Conservation (phyloP, 2,797 vertebrate genomes). For the Anas georgica region DNA sequence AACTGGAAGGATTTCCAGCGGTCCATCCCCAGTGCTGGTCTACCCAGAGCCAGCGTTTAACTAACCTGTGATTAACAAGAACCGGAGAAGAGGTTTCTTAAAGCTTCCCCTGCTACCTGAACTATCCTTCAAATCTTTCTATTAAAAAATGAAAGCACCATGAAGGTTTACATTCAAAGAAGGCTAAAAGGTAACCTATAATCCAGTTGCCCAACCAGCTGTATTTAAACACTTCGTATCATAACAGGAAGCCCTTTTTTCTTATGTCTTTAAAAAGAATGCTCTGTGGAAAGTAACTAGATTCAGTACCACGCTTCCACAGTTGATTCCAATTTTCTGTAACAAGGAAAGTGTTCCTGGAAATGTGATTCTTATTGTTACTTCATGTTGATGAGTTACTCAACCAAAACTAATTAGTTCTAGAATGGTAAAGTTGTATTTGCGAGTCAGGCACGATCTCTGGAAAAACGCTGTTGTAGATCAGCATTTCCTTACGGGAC, state of each 20-base stretch:
- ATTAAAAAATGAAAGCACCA: background rate
- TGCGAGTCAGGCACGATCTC: background rate
- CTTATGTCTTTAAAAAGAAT: slow-evolving; percentile 9
- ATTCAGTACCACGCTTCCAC: slow-evolving; percentile 44
- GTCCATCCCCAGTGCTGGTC: background rate
- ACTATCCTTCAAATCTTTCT: background rate
- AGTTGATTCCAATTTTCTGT: slow-evolving; percentile 43
- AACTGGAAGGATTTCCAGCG: background rate
- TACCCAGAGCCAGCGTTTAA: background rate
- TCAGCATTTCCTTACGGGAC: background rate
- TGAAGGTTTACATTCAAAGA: background rate
- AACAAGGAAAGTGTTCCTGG: slow-evolving; percentile 57
- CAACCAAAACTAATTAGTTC: slow-evolving; percentile 59
- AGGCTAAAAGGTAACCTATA: background rate
- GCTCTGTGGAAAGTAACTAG: background rate
- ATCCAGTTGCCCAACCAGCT: background rate
- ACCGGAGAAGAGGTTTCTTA: background rate
- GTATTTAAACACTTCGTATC: background rate
- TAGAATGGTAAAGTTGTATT: slow-evolving; percentile 43
- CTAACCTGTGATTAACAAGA: background rate
- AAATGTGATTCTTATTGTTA: slow-evolving; percentile 59
- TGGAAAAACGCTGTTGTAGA: background rate
- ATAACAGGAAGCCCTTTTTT: background rate
- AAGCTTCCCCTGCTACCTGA: background rate
- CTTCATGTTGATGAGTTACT: slow-evolving; percentile 53